Base-by-base conservation (phyloP, 2,888 invertebrate genomes). In the Leptinotarsa haldemani region DNA sequence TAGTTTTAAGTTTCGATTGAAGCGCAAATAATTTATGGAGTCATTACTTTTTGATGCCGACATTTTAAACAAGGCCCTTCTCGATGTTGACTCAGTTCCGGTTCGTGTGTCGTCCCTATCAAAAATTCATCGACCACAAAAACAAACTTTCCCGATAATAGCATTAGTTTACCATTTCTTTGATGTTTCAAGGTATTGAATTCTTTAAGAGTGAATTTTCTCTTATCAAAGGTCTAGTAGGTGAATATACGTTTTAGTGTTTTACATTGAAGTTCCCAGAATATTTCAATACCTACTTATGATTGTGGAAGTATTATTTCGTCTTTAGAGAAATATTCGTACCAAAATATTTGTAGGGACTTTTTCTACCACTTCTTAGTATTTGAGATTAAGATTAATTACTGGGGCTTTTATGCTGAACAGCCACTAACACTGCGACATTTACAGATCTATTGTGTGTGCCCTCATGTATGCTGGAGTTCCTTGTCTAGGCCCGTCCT, bases 1-100 rank as follows among this genome's bases (percentile, higher is more conserved):
- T 82, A 81, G 82, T 80, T 84, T 81, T 80, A 83, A 84, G 83
- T 84, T 84, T 83, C 83, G 82, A 85, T 85, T 84, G 82, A 81
- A 77, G 81, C 70, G 81, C 80, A 79, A 85, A 85, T 85, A 84
- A 85, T 84, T 84, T 79, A 85, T 79, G 73, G 78, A 67, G 71
- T 81, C 82, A 80, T 84, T 82, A 82, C 79, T 83, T 83, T 83
- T 84, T 81, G 81, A 83, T 82, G 83, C 78, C 81, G 84, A 83
- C 84, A 84, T 84, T 85, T 84, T 84, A 84, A 84, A 83, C 81
- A 76, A 73, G 76, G 74, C 77, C 78, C 76, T 77, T 71, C 77
- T 74, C 71, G 72, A 80, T 80, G 82, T 81, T 81, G 82, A 80
- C 82, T 84, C 83, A 83, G 80, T 80, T 80, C 82, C 79, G 79